Conservation (phyloP, 23 tunicate genomes). For the Styela clava region DNA sequence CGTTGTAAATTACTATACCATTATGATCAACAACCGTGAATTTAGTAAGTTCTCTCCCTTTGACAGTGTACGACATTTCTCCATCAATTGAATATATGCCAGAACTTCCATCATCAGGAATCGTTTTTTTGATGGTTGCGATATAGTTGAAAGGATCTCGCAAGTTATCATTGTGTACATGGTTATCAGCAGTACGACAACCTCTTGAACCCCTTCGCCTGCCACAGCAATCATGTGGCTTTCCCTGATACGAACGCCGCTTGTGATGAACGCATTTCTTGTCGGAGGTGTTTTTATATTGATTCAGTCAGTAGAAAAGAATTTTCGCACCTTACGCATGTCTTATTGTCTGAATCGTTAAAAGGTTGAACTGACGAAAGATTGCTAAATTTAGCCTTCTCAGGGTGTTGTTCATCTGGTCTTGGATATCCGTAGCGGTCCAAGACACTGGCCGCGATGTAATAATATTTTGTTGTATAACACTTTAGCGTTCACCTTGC, state of each 20-base stretch:
- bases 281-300: not conserved
- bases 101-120: constrained; percentile 34
- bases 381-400: not conserved
- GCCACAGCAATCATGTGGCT: constrained; percentile 60
- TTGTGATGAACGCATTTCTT: not conserved
- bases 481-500: too few species aligned
- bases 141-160: constrained; percentile 40
- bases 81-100: constrained; percentile 70
- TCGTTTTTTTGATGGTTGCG: constrained; percentile 35
- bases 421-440: not conserved
- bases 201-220: constrained; percentile 51
- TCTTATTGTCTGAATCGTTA: not conserved
- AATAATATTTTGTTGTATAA: too few species aligned
- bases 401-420: not conserved
- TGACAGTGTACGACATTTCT: constrained; percentile 70
- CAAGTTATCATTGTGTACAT: constrained; percentile 69
- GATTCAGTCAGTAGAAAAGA: not conserved
- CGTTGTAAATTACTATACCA: constrained; percentile 44
- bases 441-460: not conserved
- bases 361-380: not conserved
- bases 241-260: constrained; percentile 18
- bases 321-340: not conserved
- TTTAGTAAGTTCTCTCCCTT: constrained; percentile 65
- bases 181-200: constrained; percentile 54
- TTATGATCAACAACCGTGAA: constrained; percentile 62